phyloP scores from a whole-genome alignment of 2,888 invertebrate genomes.

The Cotesia congregata region DNA sequence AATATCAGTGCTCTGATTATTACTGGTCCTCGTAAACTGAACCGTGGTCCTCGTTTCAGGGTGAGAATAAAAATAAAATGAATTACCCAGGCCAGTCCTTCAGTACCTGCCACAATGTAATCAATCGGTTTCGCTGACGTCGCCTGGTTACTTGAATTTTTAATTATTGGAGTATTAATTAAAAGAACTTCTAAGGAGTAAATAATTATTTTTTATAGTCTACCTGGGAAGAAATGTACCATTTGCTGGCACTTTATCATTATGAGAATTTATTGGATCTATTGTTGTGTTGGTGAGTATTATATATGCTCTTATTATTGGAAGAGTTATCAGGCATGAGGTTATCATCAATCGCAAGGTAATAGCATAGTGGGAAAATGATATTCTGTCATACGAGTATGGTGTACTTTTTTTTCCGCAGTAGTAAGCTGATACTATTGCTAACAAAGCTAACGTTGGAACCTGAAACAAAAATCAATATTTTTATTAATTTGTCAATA shows the following conservation, averaged over 20 bases:
- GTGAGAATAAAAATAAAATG: constrained; percentile 84
- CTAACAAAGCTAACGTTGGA: constrained; percentile 81
- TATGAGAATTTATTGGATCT: constrained; percentile 30
- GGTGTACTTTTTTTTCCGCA: constrained; percentile 79
- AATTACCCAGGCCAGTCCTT: constrained; percentile 85
- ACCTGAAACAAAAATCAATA: constrained; percentile 76
- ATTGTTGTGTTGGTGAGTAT: constrained; percentile 71
- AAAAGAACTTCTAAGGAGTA: background rate
- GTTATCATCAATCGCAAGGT: constrained; percentile 77
- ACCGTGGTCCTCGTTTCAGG: constrained; percentile 76
- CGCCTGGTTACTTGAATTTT: constrained; percentile 66
- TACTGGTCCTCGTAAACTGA: constrained; percentile 83
- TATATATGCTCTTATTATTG: constrained; percentile 79
- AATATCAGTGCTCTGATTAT: constrained; percentile 77
- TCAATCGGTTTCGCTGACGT: constrained; percentile 75
- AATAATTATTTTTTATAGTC: background rate
- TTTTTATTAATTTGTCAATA: background rate
- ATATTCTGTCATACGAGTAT: constrained; percentile 74
- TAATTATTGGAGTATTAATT: background rate
- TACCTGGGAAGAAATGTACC: constrained; percentile 13
- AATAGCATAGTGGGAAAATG: constrained; percentile 76
- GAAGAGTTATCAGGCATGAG: constrained; percentile 77
- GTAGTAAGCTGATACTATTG: constrained; percentile 85
- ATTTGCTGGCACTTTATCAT: background rate
- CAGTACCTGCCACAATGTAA: constrained; percentile 79